Evolutionary conservation across 2,797 vertebrate genomes (phyloP), one percentile per base, ranked within the genome.

Genomic region (Xiphorhynchus erythropygius): DNA sequence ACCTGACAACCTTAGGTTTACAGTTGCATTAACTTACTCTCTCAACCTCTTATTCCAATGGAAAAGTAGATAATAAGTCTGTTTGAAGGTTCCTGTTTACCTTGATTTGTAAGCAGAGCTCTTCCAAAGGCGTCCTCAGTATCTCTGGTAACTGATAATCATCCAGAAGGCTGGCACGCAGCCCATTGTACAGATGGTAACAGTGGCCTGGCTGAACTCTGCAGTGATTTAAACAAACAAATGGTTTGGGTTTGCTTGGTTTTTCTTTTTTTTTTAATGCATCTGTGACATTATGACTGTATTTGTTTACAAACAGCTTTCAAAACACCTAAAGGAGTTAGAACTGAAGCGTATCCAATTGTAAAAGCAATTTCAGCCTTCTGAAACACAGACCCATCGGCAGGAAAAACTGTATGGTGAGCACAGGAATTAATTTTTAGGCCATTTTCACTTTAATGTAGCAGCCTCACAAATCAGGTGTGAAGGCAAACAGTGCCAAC

Each of bases 51-150:
- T 46, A 77, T 23, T 59, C 27, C 37, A 64, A 1, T 9, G n/a
- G 71, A 86, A 68, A 41, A 60, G 49, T 22, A 69, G 7, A 11
- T 17, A 42, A 57, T 3, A 16, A 60, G 44, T 47, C 2, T 0
- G 6, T 39, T 18, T 30, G 35, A 33, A 32, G 63, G 30, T 14
- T 37, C 10, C 6, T 16, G 41, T 67, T 94, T 95, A 99, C 99
- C 99, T 99, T 99, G 94, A 99, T 99, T 87, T 99, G 99, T 84
- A 99, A 98, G 94, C 99, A 99, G 67, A 99, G 99, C 49, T 99
- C 99, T 97, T 99, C 99, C 97, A 99, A 96, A 30, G 99, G 99
- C 0, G 99, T 99, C 97, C 99, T 98, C 96, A 99, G 98, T 95
- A 99, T 99, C 98, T 99, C 99, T 27, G 99, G 99, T 74, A 99